Evolutionary conservation across 2,888 invertebrate species (phyloP).

Genomic region (Pomacea canaliculata): DNA sequence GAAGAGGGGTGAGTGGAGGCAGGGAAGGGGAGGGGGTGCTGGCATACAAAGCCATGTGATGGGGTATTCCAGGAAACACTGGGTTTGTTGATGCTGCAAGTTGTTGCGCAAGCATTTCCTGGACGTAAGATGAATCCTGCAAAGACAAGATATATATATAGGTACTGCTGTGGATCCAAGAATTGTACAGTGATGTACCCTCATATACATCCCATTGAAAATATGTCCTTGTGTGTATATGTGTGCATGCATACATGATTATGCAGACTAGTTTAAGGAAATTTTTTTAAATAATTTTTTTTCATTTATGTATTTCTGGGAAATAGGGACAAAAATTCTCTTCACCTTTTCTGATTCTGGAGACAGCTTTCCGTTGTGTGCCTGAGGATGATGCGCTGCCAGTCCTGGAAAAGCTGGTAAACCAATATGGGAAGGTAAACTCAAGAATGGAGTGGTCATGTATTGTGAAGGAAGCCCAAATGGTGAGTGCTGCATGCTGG

Average conservation of each 20-base stretch:
- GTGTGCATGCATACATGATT: too few species aligned
- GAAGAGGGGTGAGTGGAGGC: slow-evolving; percentile 74
- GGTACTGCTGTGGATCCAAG: not conserved
- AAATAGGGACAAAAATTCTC: too few species aligned
- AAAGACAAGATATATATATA: slow-evolving; percentile 20
- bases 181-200: too few species aligned
- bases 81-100: slow-evolving; percentile 47
- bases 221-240: too few species aligned
- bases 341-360: slow-evolving; percentile 54
- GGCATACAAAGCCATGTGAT: slow-evolving; percentile 67
- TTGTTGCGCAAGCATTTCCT: slow-evolving; percentile 62
- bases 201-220: too few species aligned
- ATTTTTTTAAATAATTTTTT: too few species aligned
- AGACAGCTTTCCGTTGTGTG: slow-evolving; percentile 53
- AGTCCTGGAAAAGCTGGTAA: slow-evolving; percentile 50
- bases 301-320: too few species aligned
- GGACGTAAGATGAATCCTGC: slow-evolving; percentile 59
- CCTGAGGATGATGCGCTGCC: slow-evolving; percentile 41
- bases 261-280: too few species aligned
- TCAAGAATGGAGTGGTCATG: slow-evolving; percentile 53
- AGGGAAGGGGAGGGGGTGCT: slow-evolving; percentile 70
- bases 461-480: slow-evolving; percentile 59
- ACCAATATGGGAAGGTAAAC: slow-evolving; percentile 43
- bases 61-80: slow-evolving; percentile 51
- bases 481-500: slow-evolving; percentile 45